Evolutionary conservation across 2,888 invertebrate genomes (phyloP), one percentile per base, ranked within the genome.

Genomic region (Tenodera sinensis): DNA sequence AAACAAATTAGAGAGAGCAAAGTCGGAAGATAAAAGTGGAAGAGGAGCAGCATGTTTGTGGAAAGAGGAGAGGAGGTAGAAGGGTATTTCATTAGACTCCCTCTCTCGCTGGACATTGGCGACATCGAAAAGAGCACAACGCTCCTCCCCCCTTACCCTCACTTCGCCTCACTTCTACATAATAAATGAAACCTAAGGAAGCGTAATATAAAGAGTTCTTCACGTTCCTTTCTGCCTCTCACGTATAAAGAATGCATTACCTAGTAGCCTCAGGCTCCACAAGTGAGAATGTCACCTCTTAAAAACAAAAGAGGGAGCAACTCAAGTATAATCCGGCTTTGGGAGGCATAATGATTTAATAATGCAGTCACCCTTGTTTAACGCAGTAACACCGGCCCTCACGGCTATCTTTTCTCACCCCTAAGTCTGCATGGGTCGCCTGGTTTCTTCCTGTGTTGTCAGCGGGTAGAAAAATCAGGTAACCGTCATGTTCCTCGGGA

Each of bases 231-330:
- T 71, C 54, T 71, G 20, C 54, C 25, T 71, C 54, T 71, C 34
- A 34, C 83, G 82, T 30, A 87, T 87, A 87, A 87, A 87, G 82
- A 87, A 87, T 87, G 87, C 87, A 87, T 87, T 87, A 87, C 87
- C 82, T 71, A 15, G 20, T 71, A 20, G 54, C 54, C 34, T 82
- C 9, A 12, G 86, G 86, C 28, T 28, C 30, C 71, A 28, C 86
- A 87, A 87, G 87, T 87, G 87, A 87, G 82, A 87, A 87, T 82
- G 87, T 82, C 87, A 87, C 87, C 87, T 87, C 87, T 87, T 87
- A 81, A 87, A 87, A 87, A 87, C 87, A 87, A 87, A 87, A 83
- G 87, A 71, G 83, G 34, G 20, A 71, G 54, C 20, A 71, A 71
- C 27, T 27, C 71, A 27, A 82, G 81, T 83, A 82, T 82, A 87